Evolutionary conservation across 2,888 invertebrate species (phyloP), one percentile per base, ranked within the genome.

Genomic region (Alcis repandata): DNA sequence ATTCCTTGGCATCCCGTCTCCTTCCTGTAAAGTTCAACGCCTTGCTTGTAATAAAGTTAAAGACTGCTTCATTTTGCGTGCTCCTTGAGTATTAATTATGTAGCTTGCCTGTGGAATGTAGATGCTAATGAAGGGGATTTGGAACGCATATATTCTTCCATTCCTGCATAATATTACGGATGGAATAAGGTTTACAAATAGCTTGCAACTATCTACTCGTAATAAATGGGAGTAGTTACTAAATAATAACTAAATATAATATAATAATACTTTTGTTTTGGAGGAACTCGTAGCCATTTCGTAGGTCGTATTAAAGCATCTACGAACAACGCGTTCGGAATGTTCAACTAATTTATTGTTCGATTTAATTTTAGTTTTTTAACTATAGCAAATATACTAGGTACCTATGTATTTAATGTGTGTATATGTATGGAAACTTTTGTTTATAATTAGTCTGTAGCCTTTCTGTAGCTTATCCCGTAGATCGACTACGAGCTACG

Each of bases 21-120:
- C 53, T 63, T 68, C 56, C 48, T 41, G 63, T 54, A 70, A 68
- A 71, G 71, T 70, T 63, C 60, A 62, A 60, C 57, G 65, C 61
- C 59, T 63, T 58, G 32, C 46, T 43, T 59, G 51, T 57, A 68
- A 66, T 70, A 63, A 71, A 63, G 59, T 67, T 52, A 59, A 60
- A 56, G 58, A 64, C 62, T 48, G 68, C 65, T 68, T 46, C 48
- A 69, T 69, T 69, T 65, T 36, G 43, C 43, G 63, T 54, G 59
- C n/a, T 33, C 48, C 11, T 48, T 27, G 56, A 57, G 36, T 49
- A 62, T 57, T 13, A 36, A 57, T 57, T 49, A 63, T 48, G 20
- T 56, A 17, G 53, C 15, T 13, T 41, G 45, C 27, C 27, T 27
- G 3, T 36, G 33, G 13, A 53, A 2, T 27, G 3, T 36, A 43